phyloP scores from a whole-genome alignment of 2,797 vertebrate species.

The Enteromius anoplus region DNA sequence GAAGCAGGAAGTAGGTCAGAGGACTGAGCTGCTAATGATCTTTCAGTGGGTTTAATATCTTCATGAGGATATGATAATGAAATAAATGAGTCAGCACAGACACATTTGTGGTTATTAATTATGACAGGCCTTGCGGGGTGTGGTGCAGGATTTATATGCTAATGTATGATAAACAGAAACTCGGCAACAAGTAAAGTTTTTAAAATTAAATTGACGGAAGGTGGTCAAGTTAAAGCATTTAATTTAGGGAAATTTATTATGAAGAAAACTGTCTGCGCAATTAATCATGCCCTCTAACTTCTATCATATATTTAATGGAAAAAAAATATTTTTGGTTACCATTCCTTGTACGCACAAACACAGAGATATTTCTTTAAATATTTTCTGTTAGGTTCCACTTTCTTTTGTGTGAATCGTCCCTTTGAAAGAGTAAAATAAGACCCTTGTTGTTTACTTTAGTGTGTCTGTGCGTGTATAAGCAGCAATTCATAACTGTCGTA shows the following conservation, averaged over 20 bases:
- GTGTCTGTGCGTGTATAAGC: background rate
- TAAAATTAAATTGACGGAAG: background rate
- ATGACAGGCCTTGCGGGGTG: conserved; percentile 29
- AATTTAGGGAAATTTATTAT: background rate
- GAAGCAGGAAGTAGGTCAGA: conserved; percentile 54
- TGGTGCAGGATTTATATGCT: conserved; percentile 23
- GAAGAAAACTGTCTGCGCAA: background rate
- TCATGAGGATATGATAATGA: conserved; percentile 56
- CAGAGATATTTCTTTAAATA: background rate
- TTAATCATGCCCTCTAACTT: background rate
- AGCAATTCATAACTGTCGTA: background rate
- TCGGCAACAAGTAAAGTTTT: background rate
- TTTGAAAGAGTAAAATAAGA: background rate
- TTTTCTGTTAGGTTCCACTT: background rate
- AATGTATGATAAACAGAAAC: conserved; percentile 12
- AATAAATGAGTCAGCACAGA: conserved; percentile 51
- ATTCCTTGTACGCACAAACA: background rate
- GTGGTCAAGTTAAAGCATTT: background rate
- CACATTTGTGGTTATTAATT: conserved; percentile 58
- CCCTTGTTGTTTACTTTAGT: background rate
- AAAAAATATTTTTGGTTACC: background rate
- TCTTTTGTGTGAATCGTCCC: background rate
- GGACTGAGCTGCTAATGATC: conserved; percentile 58
- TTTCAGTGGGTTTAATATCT: conserved; percentile 60
- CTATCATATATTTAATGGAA: background rate